Conservation (phyloP, 2,113 vertebrate genomes). For the Gadus macrocephalus region DNA sequence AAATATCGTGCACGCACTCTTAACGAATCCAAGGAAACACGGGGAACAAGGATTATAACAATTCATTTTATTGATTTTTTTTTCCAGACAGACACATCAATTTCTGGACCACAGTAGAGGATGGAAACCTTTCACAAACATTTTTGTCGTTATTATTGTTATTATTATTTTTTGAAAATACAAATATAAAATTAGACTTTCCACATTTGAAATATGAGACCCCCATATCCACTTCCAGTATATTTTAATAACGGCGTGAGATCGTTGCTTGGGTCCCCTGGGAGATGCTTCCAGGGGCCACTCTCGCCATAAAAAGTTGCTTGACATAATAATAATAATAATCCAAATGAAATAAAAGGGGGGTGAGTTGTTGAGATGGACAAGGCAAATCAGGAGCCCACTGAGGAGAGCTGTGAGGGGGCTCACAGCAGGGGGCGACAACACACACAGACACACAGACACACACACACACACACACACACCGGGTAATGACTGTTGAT, state of each 20-base stretch:
- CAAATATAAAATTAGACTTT: slow-evolving; percentile 99
- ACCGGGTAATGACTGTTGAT: no score
- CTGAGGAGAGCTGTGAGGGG: background rate
- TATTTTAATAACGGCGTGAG: slow-evolving; percentile 93
- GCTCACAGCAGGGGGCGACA: no score
- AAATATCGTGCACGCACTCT: background rate
- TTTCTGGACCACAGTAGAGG: slow-evolving; percentile 99
- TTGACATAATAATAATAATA: slow-evolving; percentile 73
- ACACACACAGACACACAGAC: no score
- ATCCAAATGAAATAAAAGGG: slow-evolving; percentile 71
- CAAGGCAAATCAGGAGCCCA: background rate
- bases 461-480: no score
- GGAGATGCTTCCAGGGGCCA: slow-evolving; percentile 88
- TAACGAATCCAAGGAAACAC: slow-evolving; percentile 33
- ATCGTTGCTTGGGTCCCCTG: slow-evolving; percentile 94
- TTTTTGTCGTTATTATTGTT: slow-evolving; percentile 58
- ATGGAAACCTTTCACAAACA: slow-evolving; percentile 99
- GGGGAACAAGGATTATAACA: slow-evolving; percentile 70
- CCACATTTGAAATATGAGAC: slow-evolving; percentile 99
- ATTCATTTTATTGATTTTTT: slow-evolving; percentile 96
- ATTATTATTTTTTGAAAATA: slow-evolving; percentile 99
- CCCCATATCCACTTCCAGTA: slow-evolving; percentile 86
- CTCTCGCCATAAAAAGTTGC: slow-evolving; percentile 70
- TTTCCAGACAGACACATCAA: slow-evolving; percentile 99
- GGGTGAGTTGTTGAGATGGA: background rate